These are phyloP conservation scores for Julus scandinavius DNA, from an alignment of 2,888 invertebrate genomes.

Conservation along the genomic window DNA sequence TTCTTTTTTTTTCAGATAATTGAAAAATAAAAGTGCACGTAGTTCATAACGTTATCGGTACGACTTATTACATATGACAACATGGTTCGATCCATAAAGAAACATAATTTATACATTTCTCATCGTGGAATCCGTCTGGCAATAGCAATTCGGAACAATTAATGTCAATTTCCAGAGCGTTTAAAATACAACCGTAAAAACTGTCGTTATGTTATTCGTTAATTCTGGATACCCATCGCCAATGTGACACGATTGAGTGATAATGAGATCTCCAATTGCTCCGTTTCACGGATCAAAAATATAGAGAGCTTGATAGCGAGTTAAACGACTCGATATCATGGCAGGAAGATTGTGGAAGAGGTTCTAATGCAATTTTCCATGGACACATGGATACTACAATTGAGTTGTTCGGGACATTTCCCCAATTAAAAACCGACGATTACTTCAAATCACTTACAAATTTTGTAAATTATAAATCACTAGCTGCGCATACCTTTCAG, in stretches of 20 bases:
- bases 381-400: not conserved
- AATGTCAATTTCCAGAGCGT: not conserved
- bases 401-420: not conserved
- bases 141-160: conserved; percentile 18
- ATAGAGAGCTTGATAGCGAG: not conserved
- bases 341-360: not conserved
- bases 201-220: not conserved
- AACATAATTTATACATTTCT: not conserved
- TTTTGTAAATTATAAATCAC: not conserved
- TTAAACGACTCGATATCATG: not conserved
- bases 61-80: not conserved
- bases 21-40: not conserved
- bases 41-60: not conserved
- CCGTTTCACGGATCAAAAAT: not conserved
- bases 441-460: not conserved
- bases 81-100: not conserved
- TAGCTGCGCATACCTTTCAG: no score
- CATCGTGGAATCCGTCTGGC: not conserved
- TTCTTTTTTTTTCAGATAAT: not conserved
- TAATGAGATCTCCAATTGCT: not conserved
- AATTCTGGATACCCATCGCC: not conserved
- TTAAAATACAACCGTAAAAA: not conserved
- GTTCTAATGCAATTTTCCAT: not conserved
- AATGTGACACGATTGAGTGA: not conserved
- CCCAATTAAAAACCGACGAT: not conserved